Evolutionary conservation across 2,113 vertebrate genomes (phyloP).

Genomic region (Stomatorhinus ivindoensis): DNA sequence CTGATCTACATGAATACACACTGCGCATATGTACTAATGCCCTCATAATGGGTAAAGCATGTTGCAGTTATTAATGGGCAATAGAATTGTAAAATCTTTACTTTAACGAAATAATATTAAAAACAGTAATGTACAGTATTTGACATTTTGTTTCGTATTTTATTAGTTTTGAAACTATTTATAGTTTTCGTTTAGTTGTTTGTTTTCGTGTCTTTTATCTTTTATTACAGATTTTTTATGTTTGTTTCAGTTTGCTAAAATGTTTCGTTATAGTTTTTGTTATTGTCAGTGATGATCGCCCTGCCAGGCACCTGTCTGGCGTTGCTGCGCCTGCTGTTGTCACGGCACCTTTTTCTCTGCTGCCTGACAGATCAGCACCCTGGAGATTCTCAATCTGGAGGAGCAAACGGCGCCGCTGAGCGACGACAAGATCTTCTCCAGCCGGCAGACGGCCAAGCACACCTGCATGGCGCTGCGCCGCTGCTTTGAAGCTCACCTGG

Average conservation of each 20-base stretch:
- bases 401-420: slow-evolving; percentile 91
- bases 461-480: slow-evolving; percentile 96
- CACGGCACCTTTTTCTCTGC: background rate
- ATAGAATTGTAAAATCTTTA: background rate
- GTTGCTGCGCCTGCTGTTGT: background rate
- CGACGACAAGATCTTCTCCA: slow-evolving; percentile 97
- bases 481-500: slow-evolving; percentile 96
- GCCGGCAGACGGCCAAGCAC: slow-evolving; percentile 95
- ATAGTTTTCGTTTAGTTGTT: background rate
- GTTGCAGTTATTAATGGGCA: background rate
- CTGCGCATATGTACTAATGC: background rate
- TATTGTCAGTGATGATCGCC: background rate
- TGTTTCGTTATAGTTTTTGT: background rate
- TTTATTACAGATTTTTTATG: background rate
- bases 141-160: background rate
- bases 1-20: background rate
- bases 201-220: background rate
- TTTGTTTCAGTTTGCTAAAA: background rate
- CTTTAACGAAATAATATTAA: background rate
- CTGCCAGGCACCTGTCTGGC: background rate
- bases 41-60: background rate
- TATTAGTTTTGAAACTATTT: background rate
- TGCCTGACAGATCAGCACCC: slow-evolving; percentile 81
- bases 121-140: background rate
- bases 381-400: slow-evolving; percentile 94